Evolutionary conservation across 1,140 invertebrate species (phyloP).

Genomic region (Drosophila navojoa): DNA sequence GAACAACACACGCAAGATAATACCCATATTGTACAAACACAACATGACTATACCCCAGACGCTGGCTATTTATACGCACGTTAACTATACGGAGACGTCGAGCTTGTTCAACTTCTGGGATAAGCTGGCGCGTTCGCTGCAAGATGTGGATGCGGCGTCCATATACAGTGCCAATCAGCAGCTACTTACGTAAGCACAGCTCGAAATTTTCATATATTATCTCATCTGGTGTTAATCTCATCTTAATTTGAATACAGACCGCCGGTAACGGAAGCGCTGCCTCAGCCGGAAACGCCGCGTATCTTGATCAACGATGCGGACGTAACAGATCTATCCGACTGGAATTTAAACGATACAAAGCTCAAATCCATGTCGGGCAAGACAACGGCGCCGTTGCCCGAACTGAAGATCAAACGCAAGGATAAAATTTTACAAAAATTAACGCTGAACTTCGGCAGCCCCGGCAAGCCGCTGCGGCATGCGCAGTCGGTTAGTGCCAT

Average conservation of each 20-base stretch:
- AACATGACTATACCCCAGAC: conserved; percentile 86
- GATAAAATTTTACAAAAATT: conserved; percentile 50
- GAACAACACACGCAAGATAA: conserved; percentile 86
- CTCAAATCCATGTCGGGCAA: conserved; percentile 39
- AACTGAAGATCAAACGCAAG: conserved; percentile 51
- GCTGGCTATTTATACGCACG: conserved; percentile 85
- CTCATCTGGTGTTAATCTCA: background rate
- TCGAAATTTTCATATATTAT: background rate
- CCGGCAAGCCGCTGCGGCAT: conserved; percentile 51
- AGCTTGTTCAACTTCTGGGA: conserved; percentile 87
- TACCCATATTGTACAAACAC: conserved; percentile 87
- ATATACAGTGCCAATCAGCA: conserved; percentile 44
- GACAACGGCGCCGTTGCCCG: conserved; percentile 55
- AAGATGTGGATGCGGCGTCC: conserved; percentile 54
- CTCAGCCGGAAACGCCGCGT: conserved; percentile 58
- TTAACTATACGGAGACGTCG: conserved; percentile 85
- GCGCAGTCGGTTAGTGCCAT: conserved; percentile 67
- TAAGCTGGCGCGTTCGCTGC: conserved; percentile 85
- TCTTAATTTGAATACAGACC: conserved; percentile 25
- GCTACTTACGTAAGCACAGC: conserved; percentile 43
- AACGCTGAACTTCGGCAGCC: conserved; percentile 40
- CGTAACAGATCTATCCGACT: conserved; percentile 59
- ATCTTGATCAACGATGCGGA: conserved; percentile 63
- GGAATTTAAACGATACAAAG: conserved; percentile 28
- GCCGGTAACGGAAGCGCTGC: conserved; percentile 42